Percentiles rank a stretch among this genome's conserved stretches.
Evolutionary conservation across 2,113 vertebrate genomes (phyloP).

Genomic region (Poecile atricapillus): DNA sequence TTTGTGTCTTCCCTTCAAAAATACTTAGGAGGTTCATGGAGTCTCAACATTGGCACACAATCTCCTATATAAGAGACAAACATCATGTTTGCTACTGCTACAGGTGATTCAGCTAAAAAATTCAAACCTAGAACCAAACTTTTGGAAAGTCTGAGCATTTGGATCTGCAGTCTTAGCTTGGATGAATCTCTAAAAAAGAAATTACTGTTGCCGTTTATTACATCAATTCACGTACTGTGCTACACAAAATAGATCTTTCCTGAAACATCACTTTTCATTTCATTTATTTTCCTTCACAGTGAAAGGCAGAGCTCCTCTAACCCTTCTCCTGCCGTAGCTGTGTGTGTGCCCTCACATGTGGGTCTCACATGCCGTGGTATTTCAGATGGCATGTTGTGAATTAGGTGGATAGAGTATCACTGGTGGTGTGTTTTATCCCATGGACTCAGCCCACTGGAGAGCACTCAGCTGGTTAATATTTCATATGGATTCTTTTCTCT

Average conservation of each 20-base stretch:
- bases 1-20: background rate
- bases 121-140: background rate
- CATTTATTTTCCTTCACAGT: background rate
- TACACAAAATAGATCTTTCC: slow-evolving; percentile 8
- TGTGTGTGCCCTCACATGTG: background rate
- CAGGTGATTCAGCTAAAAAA: background rate
- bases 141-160: background rate
- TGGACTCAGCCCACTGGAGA: slow-evolving; percentile 1
- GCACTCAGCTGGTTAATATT: slow-evolving; percentile 61
- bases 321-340: background rate
- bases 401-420: slow-evolving; percentile 17
- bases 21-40: background rate
- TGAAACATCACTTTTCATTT: slow-evolving; percentile 28
- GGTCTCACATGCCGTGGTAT: background rate
- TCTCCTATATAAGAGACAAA: background rate
- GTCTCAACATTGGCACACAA: background rate
- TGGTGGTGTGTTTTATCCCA: slow-evolving; percentile 19
- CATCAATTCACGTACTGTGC: background rate
- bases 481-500: slow-evolving; percentile 45
- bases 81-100: background rate
- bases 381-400: slow-evolving; percentile 12
- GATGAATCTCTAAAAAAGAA: background rate
- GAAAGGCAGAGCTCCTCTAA: background rate
- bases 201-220: background rate
- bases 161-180: background rate